Evolutionary conservation across 2,797 vertebrate species (phyloP).

Genomic region (Sus cebifrons): DNA sequence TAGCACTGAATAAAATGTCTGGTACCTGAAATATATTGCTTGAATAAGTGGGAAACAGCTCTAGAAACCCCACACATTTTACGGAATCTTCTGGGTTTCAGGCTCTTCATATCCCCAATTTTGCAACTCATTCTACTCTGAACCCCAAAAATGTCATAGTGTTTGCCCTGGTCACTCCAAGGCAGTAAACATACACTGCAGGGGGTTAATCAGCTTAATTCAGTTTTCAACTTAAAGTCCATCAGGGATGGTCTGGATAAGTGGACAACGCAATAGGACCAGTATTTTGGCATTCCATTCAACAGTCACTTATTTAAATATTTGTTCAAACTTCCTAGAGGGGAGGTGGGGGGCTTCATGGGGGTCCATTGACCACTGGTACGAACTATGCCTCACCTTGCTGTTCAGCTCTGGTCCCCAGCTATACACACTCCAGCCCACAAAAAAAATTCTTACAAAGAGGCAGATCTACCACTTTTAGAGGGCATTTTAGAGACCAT

Average conservation of each 20-base stretch:
- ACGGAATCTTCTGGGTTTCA: neutral
- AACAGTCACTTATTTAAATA: neutral
- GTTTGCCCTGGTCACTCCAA: neutral
- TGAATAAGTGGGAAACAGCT: neutral
- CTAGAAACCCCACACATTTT: conserved; percentile 13
- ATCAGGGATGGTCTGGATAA: neutral
- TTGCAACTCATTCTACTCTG: neutral
- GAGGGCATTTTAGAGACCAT: neutral
- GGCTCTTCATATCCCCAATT: neutral
- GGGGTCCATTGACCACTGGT: neutral
- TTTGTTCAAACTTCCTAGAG: neutral
- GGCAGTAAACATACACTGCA: neutral
- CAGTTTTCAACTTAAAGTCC: neutral
- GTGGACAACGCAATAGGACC: neutral
- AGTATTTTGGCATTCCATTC: neutral
- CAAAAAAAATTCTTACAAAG: neutral
- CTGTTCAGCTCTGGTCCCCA: neutral
- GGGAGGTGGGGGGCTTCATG: neutral
- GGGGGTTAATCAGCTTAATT: neutral
- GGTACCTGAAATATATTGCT: neutral
- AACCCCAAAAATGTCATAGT: neutral
- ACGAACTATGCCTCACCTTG: neutral
- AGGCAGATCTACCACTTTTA: neutral
- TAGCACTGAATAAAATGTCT: neutral
- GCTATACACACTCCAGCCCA: neutral